phyloP scores from a whole-genome alignment of 2,113 vertebrate species.

The Macrotis lagotis region DNA sequence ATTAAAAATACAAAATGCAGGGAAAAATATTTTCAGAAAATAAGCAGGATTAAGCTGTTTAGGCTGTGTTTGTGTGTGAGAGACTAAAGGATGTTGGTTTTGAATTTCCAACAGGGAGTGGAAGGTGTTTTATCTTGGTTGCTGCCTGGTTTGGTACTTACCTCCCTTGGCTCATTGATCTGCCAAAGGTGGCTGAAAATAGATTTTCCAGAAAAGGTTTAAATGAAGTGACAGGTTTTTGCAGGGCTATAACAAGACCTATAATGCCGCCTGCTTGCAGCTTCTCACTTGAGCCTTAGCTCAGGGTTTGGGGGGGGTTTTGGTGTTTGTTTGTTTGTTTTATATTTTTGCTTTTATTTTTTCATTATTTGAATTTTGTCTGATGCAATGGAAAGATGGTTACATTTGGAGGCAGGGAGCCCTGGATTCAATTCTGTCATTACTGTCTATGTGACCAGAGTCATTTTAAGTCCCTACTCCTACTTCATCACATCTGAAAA shows the following conservation, averaged over 20 bases:
- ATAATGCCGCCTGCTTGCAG: neutral
- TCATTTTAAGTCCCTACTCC: neutral
- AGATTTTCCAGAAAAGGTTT: slow-evolving; percentile 43
- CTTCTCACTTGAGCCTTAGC: neutral
- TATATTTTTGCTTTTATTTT: neutral
- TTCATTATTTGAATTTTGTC: neutral
- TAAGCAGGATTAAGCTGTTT: neutral
- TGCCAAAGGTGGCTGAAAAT: slow-evolving; percentile 27
- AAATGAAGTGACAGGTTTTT: slow-evolving; percentile 20
- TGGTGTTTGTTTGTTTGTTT: neutral
- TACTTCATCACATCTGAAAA: neutral
- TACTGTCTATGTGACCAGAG: neutral
- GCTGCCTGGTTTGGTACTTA: slow-evolving; percentile 39
- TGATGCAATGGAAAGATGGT: neutral
- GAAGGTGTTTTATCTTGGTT: neutral
- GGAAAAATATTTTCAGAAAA: slow-evolving; percentile 15
- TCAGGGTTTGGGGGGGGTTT: neutral
- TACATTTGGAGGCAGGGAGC: neutral
- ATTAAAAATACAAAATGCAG: neutral
- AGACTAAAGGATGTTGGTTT: slow-evolving; percentile 5
- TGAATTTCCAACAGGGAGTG: neutral
- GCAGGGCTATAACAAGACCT: slow-evolving; percentile 3
- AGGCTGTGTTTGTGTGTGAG: neutral
- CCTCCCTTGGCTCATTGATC: slow-evolving; percentile 7
- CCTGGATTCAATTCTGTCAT: neutral